Base-by-base conservation (phyloP, 1,140 invertebrate genomes). In the Lordiphosa collinella region DNA sequence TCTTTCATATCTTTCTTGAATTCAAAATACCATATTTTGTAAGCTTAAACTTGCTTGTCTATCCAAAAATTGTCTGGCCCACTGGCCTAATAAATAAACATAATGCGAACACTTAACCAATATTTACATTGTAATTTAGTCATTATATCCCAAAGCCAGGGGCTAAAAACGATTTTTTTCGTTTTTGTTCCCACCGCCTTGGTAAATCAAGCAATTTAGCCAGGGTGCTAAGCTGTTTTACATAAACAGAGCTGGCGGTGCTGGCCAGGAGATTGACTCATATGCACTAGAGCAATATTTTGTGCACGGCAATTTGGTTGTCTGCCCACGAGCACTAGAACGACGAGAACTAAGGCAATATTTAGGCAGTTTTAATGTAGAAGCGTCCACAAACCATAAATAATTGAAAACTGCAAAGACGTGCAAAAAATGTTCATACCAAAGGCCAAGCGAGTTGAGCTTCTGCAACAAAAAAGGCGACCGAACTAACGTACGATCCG, bases 391-490 rank as follows among this genome's bases (percentile, higher is more conserved):
- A 75, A 75, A 69, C 72, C 72, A 76, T 76, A 76, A 76, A 76
- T 76, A 76, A 76, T 76, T 76, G 69, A 76, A 76, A 76, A 69
- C 69, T 76, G 72, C 72, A 73, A 60, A 76, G 69, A 76, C 72
- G 72, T 76, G 72, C 70, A 76, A 69, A 69, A 75, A 75, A 68
- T 68, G 62, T 50, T 48, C 53, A 50, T 55, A 41, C 50, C 50
- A 59, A 59, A 50, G 46, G 61, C 53, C 40, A 53, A 38, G 57
- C 29, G 22, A 53, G 50, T 46, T 52, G 37, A 40, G 62, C 56
- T 50, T 72, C 57, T 40, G 62, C 36, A 31, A 36, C 7, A 31
- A 37, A 10, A 29, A 12, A 8, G 25, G 11, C 11, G 12, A 14
- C 16, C 12, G 31, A 10, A 16, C 13, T 10, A 36, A 8, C 11